Base-by-base conservation (phyloP, 2,113 vertebrate species). In the Pontoporia blainvillei region DNA sequence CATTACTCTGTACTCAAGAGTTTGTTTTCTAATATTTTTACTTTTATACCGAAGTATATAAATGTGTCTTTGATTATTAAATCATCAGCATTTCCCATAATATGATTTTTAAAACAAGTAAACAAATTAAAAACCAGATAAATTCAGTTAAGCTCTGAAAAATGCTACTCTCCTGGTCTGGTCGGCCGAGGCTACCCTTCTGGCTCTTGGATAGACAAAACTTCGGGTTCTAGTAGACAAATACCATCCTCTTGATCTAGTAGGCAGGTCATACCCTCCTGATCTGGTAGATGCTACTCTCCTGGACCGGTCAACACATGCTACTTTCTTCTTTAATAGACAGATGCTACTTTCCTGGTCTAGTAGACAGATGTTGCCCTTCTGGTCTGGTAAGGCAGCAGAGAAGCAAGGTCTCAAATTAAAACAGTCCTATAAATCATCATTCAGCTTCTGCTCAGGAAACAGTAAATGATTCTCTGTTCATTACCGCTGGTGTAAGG, bases 11-110 rank as follows among this genome's bases (percentile, higher is more conserved):
- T 69, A 91, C 79, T 81, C 46, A 92, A 86, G 11, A 6, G 21
- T 61, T 92, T 66, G 4, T 75, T 95, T 93, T 86, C n/a, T 73
- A 90, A 91, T 67, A 92, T 90, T 90, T 76, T 66, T 91, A 85
- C 29, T 91, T 97, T 90, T 27, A 87, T 92, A 44, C 29, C 15
- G 75, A 91, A 89, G 82, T 66, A 84, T 10, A 13, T 72, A 96
- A 64, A 52, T 85, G 34, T 31, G 3, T 94, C 36, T 81, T 82
- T 92, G 36, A 75, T 71, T 90, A 90, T 96, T 89, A 78, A 96
- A 64, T 91, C 36, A 91, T 73, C 39, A 61, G 13, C 2, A 88
- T 88, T 94, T 91, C 8, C 21, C 25, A 81, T 57, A 88, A 85
- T 14, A 49, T 61, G 41, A 75, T 66, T 66, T 90, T 83, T 79